Evolutionary conservation across 2,797 vertebrate genomes (phyloP).

Genomic region (Galaxias olidus): DNA sequence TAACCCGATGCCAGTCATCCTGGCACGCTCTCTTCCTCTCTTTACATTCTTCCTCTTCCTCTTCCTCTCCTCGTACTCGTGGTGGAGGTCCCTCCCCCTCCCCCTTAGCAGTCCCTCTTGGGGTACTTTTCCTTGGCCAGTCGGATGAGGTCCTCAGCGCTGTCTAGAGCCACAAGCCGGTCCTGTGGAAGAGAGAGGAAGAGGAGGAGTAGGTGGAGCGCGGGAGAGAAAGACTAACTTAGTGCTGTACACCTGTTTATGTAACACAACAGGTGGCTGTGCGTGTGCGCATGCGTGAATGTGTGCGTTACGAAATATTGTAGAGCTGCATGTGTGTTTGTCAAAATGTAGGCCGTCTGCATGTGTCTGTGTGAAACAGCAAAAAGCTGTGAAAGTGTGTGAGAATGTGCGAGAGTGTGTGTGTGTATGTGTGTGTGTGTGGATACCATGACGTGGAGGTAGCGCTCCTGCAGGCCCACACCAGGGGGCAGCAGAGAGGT

Average conservation of each 20-base stretch:
- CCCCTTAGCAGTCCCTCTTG: slow-evolving; percentile 53
- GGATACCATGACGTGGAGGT: slow-evolving; percentile 88
- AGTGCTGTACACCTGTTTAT: too few species aligned
- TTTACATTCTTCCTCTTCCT: background rate
- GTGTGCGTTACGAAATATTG: too few species aligned
- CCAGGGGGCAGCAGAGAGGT: slow-evolving; percentile 83
- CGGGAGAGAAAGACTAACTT: too few species aligned
- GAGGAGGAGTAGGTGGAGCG: background rate
- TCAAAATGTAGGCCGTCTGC: too few species aligned
- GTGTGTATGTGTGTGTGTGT: slow-evolving; percentile 7
- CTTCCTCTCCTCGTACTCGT: background rate
- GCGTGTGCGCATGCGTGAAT: too few species aligned
- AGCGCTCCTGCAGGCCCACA: slow-evolving; percentile 80
- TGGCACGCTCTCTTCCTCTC: background rate
- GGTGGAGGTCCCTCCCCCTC: too few species aligned
- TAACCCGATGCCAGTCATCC: background rate
- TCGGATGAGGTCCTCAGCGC: slow-evolving; percentile 85
- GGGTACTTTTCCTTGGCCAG: slow-evolving; percentile 81
- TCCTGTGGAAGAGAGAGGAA: slow-evolving; percentile 67
- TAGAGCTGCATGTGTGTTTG: too few species aligned
- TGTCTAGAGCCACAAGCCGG: slow-evolving; percentile 86
- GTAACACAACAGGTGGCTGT: too few species aligned
- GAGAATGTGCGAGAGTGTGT: too few species aligned
- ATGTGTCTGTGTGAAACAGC: background rate
- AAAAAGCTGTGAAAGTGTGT: background rate